Conservation (phyloP, 2,797 vertebrate species). For the Chrosomus eos region DNA sequence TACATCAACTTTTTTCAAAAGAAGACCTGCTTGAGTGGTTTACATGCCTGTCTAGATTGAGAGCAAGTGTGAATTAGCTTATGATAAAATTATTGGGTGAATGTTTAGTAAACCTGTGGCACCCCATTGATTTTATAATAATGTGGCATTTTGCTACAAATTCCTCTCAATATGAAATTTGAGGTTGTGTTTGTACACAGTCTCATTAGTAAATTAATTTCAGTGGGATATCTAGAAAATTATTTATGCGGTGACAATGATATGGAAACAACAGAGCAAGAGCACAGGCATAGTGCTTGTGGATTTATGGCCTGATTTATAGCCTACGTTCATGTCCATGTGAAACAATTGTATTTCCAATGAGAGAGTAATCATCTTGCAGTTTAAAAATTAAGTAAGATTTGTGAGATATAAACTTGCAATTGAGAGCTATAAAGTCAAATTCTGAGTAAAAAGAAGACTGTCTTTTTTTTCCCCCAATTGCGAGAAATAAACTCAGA, state of each 20-base stretch:
- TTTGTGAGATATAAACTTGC: too few relatives aligned
- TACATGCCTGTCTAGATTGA: conserved; percentile 31
- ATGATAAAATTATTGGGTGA: conserved; percentile 1
- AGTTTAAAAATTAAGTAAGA: neutral
- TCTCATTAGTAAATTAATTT: neutral
- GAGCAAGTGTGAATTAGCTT: conserved; percentile 24
- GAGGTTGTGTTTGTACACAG: neutral
- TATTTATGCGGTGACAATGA: neutral
- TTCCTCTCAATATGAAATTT: conserved; percentile 13
- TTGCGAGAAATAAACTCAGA: too few relatives aligned
- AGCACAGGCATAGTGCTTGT: neutral
- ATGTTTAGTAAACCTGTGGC: conserved; percentile 30
- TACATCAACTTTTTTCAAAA: neutral
- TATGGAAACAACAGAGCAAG: neutral
- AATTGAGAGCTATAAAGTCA: too few relatives aligned
- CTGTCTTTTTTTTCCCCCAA: too few relatives aligned
- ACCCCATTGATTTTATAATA: conserved; percentile 43
- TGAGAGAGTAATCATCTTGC: neutral
- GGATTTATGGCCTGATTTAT: neutral
- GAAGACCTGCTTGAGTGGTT: conserved; percentile 8
- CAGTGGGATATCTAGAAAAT: neutral
- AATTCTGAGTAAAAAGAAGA: too few relatives aligned
- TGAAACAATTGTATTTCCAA: neutral
- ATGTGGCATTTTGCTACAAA: conserved; percentile 40
- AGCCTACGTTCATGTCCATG: neutral